A percentile compares a stretch with the other conserved stretches of the same genome.
Evolutionary conservation across 2,797 vertebrate species (phyloP).

Genomic region (Thripadectes ignobilis): DNA sequence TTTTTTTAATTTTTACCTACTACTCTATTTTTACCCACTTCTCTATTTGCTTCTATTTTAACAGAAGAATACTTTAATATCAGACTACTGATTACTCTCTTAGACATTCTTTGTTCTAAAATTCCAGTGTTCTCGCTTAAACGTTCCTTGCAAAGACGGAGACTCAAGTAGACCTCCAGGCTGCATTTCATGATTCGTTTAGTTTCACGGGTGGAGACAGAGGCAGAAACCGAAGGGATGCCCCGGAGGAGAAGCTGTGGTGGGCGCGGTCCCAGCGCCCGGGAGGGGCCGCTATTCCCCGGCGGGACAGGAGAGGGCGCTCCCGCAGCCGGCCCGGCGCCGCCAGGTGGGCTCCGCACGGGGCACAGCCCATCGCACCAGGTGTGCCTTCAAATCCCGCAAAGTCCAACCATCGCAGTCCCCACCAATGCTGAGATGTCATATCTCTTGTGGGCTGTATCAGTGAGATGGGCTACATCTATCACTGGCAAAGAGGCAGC

Average conservation of each 20-base stretch:
- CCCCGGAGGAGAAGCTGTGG: no score
- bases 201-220: fast-evolving
- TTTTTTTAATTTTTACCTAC: background rate
- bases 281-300: background rate
- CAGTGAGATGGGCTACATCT: background rate
- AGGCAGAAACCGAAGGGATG: background rate
- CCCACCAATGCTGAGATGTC: background rate
- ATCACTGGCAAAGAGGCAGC: background rate
- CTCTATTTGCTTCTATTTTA: background rate
- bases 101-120: background rate
- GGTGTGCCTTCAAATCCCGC: background rate
- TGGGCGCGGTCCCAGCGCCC: background rate
- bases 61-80: background rate
- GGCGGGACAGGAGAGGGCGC: conserved; percentile 9
- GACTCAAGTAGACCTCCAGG: background rate
- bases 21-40: background rate
- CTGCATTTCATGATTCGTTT: background rate
- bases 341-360: background rate
- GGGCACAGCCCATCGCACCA: no score
- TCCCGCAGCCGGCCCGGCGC: background rate
- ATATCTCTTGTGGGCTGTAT: fast-evolving
- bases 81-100: background rate
- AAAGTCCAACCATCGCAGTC: background rate
- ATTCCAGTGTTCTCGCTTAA: background rate
- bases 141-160: background rate